These are phyloP conservation scores for Sphenopsis melanotis DNA, from an alignment of 2,797 vertebrate species.

Conservation along the genomic window DNA sequence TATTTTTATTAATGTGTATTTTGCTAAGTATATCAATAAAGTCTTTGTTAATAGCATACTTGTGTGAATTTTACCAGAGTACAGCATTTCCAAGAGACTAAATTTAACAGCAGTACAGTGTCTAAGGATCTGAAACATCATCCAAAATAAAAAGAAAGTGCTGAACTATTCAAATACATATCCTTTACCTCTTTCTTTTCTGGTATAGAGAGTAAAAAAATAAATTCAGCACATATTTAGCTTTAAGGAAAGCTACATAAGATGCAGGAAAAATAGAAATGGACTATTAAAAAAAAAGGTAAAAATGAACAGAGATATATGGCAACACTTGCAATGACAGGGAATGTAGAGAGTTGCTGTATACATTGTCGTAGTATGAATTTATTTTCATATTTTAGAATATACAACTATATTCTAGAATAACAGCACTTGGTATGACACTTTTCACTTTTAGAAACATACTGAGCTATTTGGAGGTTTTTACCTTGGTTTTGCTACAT, in stretches of 20 bases:
- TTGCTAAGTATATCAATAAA: conserved; percentile 41
- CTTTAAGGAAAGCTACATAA: neutral
- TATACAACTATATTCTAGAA: neutral
- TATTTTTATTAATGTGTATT: conserved; percentile 46
- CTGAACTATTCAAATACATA: neutral
- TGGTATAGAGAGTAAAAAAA: neutral
- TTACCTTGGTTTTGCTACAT: neutral
- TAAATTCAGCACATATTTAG: neutral
- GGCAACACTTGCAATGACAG: neutral
- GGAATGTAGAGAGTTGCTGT: neutral
- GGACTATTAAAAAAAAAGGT: neutral
- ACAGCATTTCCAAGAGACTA: conserved; percentile 18
- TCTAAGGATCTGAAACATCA: neutral
- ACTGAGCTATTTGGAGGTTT: neutral
- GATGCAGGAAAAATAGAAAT: neutral
- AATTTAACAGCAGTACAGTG: conserved; percentile 9
- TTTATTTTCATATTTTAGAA: conserved; percentile 1
- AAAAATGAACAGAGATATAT: neutral
- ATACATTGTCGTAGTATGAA: neutral
- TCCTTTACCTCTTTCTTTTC: neutral
- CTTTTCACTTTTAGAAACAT: neutral
- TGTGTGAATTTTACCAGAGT: conserved; percentile 26
- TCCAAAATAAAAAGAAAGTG: neutral
- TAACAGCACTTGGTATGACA: neutral
- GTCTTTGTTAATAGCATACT: conserved; percentile 18